Percentiles rank a stretch among this genome's conserved stretches.
Conservation (phyloP, 2,888 invertebrate genomes). For the Dendrolimus houi region DNA sequence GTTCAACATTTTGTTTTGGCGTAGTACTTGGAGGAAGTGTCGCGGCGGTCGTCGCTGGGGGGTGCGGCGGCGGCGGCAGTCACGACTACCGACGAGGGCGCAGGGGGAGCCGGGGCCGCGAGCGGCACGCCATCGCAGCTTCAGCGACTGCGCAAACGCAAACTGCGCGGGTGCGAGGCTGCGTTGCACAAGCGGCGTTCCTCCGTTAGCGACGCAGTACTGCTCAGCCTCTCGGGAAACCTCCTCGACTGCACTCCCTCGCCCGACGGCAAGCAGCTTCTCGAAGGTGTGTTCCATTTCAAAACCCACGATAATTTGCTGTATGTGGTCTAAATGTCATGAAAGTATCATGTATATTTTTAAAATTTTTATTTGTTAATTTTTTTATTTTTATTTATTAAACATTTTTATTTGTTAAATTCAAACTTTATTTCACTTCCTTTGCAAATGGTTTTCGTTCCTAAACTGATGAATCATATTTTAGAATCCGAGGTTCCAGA, state of each 20-base stretch:
- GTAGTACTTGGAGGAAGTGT: slow-evolving; percentile 65
- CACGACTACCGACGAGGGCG: slow-evolving; percentile 17
- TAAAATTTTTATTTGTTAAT: no score
- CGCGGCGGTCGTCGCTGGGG: slow-evolving; percentile 66
- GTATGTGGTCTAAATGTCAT: no score
- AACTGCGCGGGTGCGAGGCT: slow-evolving; percentile 77
- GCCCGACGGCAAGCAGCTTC: slow-evolving; percentile 81
- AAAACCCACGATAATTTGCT: no score
- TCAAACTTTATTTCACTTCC: slow-evolving; percentile 1
- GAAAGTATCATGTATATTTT: no score
- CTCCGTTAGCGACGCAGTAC: slow-evolving; percentile 89
- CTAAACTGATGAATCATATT: background rate
- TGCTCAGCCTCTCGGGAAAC: slow-evolving; percentile 90
- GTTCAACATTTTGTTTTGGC: no score
- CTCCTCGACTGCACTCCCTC: slow-evolving; percentile 92
- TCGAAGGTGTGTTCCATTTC: slow-evolving; percentile 49
- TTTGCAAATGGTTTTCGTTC: background rate
- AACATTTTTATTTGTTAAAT: no score
- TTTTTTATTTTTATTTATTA: no score
- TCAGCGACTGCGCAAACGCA: slow-evolving; percentile 84
- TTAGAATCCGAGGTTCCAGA: slow-evolving; percentile 74
- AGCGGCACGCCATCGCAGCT: slow-evolving; percentile 52
- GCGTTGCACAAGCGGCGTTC: slow-evolving; percentile 87
- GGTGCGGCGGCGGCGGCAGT: slow-evolving; percentile 24
- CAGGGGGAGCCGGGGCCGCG: slow-evolving; percentile 17